Conservation (phyloP, 2,888 invertebrate genomes). For the Cremastinae sp. region DNA sequence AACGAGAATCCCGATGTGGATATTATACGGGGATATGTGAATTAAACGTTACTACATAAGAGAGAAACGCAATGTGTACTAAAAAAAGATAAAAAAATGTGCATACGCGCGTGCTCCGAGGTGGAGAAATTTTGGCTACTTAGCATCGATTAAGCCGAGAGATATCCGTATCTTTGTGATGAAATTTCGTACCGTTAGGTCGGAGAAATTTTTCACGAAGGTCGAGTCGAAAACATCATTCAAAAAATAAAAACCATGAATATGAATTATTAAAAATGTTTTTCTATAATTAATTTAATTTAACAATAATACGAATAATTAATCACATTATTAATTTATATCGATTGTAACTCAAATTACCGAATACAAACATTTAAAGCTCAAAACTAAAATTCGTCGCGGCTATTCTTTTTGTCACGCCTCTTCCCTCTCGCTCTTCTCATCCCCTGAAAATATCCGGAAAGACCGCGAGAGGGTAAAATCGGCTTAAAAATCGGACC, state of each 20-base stretch:
- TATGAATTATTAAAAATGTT: too few relatives aligned
- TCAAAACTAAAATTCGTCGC: too few relatives aligned
- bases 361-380: too few relatives aligned
- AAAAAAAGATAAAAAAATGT: conserved; percentile 21
- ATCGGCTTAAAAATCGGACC: conserved; percentile 62
- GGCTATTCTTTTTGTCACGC: not conserved
- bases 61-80: conserved; percentile 18
- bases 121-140: conserved; percentile 45
- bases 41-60: conserved; percentile 10
- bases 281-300: too few relatives aligned
- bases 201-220: not conserved
- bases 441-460: conserved; percentile 51
- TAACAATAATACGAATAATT: too few relatives aligned
- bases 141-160: conserved; percentile 49
- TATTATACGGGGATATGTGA: conserved; percentile 28
- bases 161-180: conserved; percentile 23
- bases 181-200: conserved; percentile 18
- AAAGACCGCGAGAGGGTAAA: conserved; percentile 63
- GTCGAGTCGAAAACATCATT: not conserved
- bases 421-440: too few relatives aligned
- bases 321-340: too few relatives aligned
- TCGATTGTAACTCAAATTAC: too few relatives aligned
- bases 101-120: not conserved
- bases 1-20: not conserved
- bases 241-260: too few relatives aligned